A percentile compares a stretch with the other conserved stretches of the same genome.
Evolutionary conservation across 2,113 vertebrate species (phyloP).

Genomic region (Tachuris rubrigastra): DNA sequence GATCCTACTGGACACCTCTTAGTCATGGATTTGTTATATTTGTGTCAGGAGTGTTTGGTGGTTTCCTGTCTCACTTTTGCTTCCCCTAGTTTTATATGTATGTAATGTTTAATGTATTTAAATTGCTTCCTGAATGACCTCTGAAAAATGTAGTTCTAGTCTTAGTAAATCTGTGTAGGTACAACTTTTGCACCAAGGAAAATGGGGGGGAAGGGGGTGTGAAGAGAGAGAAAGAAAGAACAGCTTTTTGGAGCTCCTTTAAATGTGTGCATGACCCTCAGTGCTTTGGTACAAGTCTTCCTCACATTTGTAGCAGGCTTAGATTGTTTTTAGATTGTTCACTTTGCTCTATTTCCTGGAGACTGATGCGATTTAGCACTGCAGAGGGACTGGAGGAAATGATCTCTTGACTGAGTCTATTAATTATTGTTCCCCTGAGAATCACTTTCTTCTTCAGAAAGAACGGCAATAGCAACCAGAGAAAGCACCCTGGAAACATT

Average conservation of each 20-base stretch:
- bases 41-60: neutral
- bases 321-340: neutral
- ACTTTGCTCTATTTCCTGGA: conserved; percentile 37
- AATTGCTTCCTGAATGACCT: neutral
- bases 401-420: conserved; percentile 38
- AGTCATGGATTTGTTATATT: neutral
- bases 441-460: neutral
- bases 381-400: conserved; percentile 8
- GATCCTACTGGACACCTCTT: neutral
- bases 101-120: neutral
- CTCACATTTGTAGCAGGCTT: neutral
- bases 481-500: neutral
- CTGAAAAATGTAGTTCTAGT: neutral
- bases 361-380: neutral
- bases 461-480: neutral
- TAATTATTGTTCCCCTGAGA: conserved; percentile 29
- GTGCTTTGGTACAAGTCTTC: neutral
- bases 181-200: neutral
- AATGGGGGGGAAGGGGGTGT: neutral
- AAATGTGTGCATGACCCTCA: fast-evolving
- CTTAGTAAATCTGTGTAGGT: neutral
- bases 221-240: neutral
- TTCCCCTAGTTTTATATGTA: neutral
- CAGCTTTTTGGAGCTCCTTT: neutral
- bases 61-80: neutral